Evolutionary conservation across 2,797 vertebrate genomes (phyloP), one percentile per base, ranked within the genome.

Genomic region (Morus bassanus): DNA sequence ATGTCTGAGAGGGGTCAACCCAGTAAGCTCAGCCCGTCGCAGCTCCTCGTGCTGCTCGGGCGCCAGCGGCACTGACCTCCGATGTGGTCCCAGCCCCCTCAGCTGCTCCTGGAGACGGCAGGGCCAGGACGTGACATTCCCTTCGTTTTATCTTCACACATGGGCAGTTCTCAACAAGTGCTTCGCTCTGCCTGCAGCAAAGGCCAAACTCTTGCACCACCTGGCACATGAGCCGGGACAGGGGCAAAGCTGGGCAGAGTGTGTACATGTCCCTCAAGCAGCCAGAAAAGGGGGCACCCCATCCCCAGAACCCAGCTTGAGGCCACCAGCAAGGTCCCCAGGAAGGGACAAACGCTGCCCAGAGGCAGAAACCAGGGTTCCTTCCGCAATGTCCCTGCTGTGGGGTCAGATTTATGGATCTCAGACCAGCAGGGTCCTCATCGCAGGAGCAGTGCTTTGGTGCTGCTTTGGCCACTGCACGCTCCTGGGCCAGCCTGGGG

Each of bases 101-200:
- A 0, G 48, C 89, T 0, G 4, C 85, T 72, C 83, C 85, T 83
- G 89, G 93, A 89, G 93, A 89, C 78, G 2, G 80, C 91, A 45
- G 92, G 7, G 0, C 79, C 17, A 0, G 93, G 79, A 92, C 93
- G 87, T 93, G 96, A 96, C 87, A 75, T 96, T 95, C 91, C 87
- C 94, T 75, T n/a, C 6, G 1, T 91, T 95, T 93, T 50, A 78
- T 88, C 91, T 96, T 94, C 93, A 97, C 91, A 85, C 94, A 93
- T 96, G 94, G 91, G 59, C 95, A 88, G 94, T 13, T 97, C 91
- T 35, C 89, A 85, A 35, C 56, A 16, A 61, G 89, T 5, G 9
- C 56, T 37, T 68, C 1, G 2, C 72, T 78, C 61, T 39, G 85
- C 80, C 60, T 2, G 0, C 88, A 93, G 87, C 92, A 84, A 46